Conservation (phyloP, 2,888 invertebrate species). For the Eupelmus urozonus region DNA sequence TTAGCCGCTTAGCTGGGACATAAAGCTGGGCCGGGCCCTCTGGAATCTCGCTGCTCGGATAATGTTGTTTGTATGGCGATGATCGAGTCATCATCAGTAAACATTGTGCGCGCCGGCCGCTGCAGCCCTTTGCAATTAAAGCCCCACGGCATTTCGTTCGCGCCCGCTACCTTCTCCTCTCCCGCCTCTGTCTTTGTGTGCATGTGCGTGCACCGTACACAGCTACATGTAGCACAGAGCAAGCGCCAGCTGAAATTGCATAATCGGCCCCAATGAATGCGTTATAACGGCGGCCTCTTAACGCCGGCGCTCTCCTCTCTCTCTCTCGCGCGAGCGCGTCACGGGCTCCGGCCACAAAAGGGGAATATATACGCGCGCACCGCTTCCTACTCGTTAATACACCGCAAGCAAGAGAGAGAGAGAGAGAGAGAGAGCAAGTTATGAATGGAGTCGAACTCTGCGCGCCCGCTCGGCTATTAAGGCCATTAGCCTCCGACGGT, state of each 20-base stretch:
- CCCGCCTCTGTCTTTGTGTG: too few species aligned
- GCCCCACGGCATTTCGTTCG: background rate
- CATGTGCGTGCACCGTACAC: background rate
- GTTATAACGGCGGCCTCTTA: constrained; percentile 42
- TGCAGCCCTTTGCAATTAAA: background rate
- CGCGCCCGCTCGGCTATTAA: constrained; percentile 57
- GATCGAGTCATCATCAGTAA: constrained; percentile 38
- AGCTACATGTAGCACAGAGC: background rate
- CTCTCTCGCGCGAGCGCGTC: background rate
- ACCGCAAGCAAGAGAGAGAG: constrained; percentile 12
- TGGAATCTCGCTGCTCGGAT: background rate
- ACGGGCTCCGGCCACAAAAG: constrained; percentile 55
- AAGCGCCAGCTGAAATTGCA: constrained; percentile 21
- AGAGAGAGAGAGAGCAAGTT: constrained; percentile 55
- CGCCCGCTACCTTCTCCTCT: background rate
- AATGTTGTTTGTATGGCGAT: constrained; percentile 12
- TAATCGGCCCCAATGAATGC: constrained; percentile 26
- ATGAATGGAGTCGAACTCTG: constrained; percentile 67
- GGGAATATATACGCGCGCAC: constrained; percentile 29
- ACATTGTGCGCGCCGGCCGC: constrained; percentile 19
- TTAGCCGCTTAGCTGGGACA: too few species aligned
- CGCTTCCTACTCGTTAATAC: constrained; percentile 54
- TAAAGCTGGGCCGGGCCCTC: too few species aligned
- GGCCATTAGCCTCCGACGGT: constrained; percentile 64
- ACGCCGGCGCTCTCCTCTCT: constrained; percentile 54